Percentiles rank a stretch among this genome's conserved stretches.
Conservation (phyloP, 2,113 vertebrate genomes). For the Trachemys scripta region DNA sequence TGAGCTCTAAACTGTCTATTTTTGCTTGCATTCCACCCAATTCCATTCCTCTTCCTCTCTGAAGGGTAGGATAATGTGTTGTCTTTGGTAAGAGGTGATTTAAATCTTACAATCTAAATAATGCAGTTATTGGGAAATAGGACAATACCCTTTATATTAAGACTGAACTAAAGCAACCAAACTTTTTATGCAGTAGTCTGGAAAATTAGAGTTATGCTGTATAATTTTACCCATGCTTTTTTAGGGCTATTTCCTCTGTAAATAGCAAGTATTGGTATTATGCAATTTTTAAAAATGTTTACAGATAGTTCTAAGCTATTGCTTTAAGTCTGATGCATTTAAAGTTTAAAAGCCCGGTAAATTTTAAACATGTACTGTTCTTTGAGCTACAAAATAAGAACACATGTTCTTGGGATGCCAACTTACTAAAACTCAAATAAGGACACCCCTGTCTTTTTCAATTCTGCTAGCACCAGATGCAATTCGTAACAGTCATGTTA, state of each 20-base stretch:
- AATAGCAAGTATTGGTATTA: background rate
- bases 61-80: background rate
- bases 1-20: background rate
- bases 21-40: accelerated
- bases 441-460: background rate
- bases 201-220: background rate
- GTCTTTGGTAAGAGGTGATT: background rate
- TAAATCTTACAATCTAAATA: background rate
- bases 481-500: background rate
- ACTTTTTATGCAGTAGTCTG: background rate
- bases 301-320: background rate
- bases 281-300: background rate
- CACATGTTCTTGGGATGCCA: background rate
- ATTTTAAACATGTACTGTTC: background rate
- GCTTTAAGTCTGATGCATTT: background rate
- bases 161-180: background rate
- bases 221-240: background rate
- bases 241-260: background rate
- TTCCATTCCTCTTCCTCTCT: background rate
- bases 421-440: accelerated
- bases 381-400: background rate
- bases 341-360: background rate
- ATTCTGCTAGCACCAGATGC: background rate
- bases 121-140: background rate
- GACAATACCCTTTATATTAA: background rate